phyloP scores from a whole-genome alignment of 2,113 vertebrate species.

The Corythoichthys haematopterus region DNA sequence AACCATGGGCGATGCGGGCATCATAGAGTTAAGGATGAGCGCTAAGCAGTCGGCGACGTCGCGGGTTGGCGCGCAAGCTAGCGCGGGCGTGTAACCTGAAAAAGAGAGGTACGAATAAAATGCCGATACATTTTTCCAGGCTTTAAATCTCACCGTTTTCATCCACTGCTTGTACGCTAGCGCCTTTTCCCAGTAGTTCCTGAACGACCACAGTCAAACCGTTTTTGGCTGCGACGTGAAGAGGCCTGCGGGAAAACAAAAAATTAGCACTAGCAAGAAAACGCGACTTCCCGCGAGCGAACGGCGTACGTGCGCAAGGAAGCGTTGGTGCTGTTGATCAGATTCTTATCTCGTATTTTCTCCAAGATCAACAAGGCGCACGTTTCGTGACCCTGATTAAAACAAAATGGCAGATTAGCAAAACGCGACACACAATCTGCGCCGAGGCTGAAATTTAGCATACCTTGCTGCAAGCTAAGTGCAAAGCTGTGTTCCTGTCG shows the following conservation, averaged over 20 bases:
- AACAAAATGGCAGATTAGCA: not conserved
- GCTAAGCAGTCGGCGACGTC: slow-evolving; percentile 96
- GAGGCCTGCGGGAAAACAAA: slow-evolving; percentile 73
- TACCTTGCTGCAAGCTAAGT: slow-evolving; percentile 97
- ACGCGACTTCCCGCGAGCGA: not conserved
- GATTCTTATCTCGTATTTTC: slow-evolving; percentile 90
- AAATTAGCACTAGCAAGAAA: not conserved
- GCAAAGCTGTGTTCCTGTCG: slow-evolving; percentile 90
- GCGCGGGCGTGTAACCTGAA: slow-evolving; percentile 90
- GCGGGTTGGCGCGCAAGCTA: slow-evolving; percentile 93
- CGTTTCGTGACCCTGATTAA: slow-evolving; percentile 90
- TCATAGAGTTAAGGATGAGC: slow-evolving; percentile 96
- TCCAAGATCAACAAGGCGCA: slow-evolving; percentile 99
- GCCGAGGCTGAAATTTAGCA: not conserved
- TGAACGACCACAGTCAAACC: slow-evolving; percentile 94
- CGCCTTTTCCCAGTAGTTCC: slow-evolving; percentile 93
- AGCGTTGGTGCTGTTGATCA: slow-evolving; percentile 93
- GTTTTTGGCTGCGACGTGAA: slow-evolving; percentile 92
- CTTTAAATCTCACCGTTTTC: slow-evolving; percentile 82
- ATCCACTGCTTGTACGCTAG: slow-evolving; percentile 95
- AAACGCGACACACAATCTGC: not conserved
- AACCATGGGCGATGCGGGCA: slow-evolving; percentile 86
- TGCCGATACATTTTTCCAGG: not conserved
- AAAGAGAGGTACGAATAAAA: not conserved
- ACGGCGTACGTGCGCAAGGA: slow-evolving; percentile 91